Base-by-base conservation (phyloP, 2,888 invertebrate genomes). In the Morpho helenor region DNA sequence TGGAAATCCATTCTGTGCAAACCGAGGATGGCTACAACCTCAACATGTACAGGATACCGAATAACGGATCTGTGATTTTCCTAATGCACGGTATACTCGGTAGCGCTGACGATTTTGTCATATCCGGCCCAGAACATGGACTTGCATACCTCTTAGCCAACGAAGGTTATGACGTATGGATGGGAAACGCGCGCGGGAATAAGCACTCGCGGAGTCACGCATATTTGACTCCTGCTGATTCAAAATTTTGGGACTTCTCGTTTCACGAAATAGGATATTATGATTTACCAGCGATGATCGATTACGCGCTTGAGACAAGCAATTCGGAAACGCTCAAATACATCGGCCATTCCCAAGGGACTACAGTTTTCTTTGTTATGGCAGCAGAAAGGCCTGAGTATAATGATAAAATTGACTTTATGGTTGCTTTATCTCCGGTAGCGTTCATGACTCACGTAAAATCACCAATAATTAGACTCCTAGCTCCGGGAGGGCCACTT, bases 231-330 rank as follows among this genome's bases (percentile, higher is more conserved):
- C 77, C 90, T 0, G 71, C 70, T 0, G 80, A 91, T 7, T 67
- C 77, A 0, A 70, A 77, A n/a, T 95, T 92, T 71, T 95, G 94
- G 94, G 82, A 93, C 56, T 94, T 94, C 68, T 95, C 95, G 55
- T 97, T 94, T 93, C 95, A 97, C 76, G 94, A 96, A 74, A 96
- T 97, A 73, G 96, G 94, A 0, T 75, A 84, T 40, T 92, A 90
- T 69, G 98, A 98, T 77, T 73, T 97, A 3, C 96, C 97, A 2
- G 94, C 95, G 0, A 94, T 94, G 86, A 94, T 98, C 39, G 95
- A 97, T 72, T 93, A 93, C 71, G 87, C 94, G 1, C 75, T 94
- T 0, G 68, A 79, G 0, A 61, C 66, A 7, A 95, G 94, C 0
- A 84, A 88, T 0, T 76, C 88, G 44, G 60, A 82, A 7, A 79